A percentile compares a stretch with the other conserved stretches of the same genome.
Evolutionary conservation across 2,888 invertebrate genomes (phyloP).

Genomic region (Aplocera efformata): DNA sequence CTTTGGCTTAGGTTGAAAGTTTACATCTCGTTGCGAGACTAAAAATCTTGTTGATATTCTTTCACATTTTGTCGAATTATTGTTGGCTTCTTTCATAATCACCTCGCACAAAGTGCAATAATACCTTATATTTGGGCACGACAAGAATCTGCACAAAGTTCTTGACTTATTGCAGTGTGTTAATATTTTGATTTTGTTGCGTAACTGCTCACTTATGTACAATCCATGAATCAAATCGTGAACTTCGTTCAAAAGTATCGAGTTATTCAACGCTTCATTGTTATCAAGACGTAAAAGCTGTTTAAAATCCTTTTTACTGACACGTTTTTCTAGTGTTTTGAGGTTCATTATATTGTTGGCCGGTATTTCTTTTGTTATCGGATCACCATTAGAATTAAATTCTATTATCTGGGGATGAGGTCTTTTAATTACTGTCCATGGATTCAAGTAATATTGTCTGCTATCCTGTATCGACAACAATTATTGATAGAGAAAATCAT

Average conservation of each 20-base stretch:
- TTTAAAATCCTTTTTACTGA: not conserved
- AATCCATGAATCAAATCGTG: constrained; percentile 4
- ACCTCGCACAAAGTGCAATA: constrained; percentile 56
- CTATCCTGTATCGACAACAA: constrained; percentile 30
- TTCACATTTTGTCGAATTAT: constrained; percentile 42
- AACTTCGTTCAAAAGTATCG: constrained; percentile 11
- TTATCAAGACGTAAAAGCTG: constrained; percentile 11
- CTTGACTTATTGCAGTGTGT: constrained; percentile 42
- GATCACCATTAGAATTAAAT: constrained; percentile 42
- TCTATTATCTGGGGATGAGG: constrained; percentile 40
- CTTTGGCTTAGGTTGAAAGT: not conserved
- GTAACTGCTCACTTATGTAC: not conserved
- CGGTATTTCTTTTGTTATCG: constrained; percentile 27
- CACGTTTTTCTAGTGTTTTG: constrained; percentile 21
- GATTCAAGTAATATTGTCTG: constrained; percentile 41
- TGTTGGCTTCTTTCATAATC: constrained; percentile 16
- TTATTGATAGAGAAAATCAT: too few relatives aligned
- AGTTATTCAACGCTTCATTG: constrained; percentile 2
- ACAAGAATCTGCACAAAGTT: constrained; percentile 49
- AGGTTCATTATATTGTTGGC: constrained; percentile 28
- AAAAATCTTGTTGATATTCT: constrained; percentile 36
- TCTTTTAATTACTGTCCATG: constrained; percentile 45
- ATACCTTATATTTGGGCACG: constrained; percentile 44
- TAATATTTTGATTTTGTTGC: constrained; percentile 42
- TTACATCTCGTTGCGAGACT: constrained; percentile 20